A percentile compares a stretch with the other conserved stretches of the same genome.
phyloP scores from a whole-genome alignment of 2,797 vertebrate genomes.

The Enteromius mattozi region DNA sequence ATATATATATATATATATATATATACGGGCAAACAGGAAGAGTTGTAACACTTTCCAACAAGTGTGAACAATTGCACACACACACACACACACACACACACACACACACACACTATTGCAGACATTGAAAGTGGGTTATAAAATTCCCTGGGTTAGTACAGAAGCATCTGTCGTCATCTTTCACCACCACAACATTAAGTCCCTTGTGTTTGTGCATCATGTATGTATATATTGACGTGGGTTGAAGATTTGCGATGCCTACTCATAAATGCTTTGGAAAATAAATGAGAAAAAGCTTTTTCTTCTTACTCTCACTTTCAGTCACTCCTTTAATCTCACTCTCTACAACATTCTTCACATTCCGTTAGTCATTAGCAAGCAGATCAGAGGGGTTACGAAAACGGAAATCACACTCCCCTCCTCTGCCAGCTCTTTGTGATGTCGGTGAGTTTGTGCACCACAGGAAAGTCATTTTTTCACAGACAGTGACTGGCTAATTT shows the following conservation, averaged over 20 bases:
- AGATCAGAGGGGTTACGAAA: conserved; percentile 5
- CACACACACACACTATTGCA: not conserved
- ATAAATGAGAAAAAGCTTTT: not conserved
- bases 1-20: too few relatives aligned
- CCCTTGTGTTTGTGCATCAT: not conserved
- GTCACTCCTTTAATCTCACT: not conserved
- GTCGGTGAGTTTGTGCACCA: conserved; percentile 27
- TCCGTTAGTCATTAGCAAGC: conserved; percentile 19
- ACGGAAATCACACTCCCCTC: conserved; percentile 40
- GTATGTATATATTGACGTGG: not conserved
- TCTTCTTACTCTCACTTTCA: not conserved
- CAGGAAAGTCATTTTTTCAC: not conserved
- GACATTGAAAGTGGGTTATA: not conserved
- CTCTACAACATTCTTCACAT: conserved; percentile 45
- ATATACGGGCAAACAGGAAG: too few relatives aligned
- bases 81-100: not conserved
- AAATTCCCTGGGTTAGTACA: conserved; percentile 6
- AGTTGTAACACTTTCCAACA: not conserved
- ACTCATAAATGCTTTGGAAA: not conserved
- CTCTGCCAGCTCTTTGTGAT: not conserved
- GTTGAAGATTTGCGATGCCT: not conserved
- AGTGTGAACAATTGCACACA: not conserved
- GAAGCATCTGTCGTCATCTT: not conserved
- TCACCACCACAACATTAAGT: not conserved
- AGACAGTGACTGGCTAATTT: not conserved